Base-by-base conservation (phyloP, 2,888 invertebrate species). In the Fragum whitleyi region DNA sequence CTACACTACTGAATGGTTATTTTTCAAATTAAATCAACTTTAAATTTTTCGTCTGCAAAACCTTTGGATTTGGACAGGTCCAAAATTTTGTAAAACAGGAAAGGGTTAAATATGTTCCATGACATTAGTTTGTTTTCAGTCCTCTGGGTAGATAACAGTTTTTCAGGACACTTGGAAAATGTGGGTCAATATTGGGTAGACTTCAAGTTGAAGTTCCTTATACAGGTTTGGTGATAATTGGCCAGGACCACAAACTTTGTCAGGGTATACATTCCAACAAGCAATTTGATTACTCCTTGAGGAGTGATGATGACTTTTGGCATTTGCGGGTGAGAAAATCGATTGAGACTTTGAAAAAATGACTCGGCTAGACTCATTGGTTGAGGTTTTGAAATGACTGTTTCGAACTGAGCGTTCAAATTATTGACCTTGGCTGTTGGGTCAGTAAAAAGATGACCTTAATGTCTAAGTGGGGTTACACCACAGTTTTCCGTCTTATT, bases 181-280 rank as follows among this genome's bases (percentile, higher is more conserved):
- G 57, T 23, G 14, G 2, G 57, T 57, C 57, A 67, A 14, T 19
- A 36, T 67, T 32, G 36, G 42, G 23, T 19, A 19, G 14, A 42
- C 19, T 67, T 67, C 21, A 67, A n/a, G 21, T 36, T 42, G 42
- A 32, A 67, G 67, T 21, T 67, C 65, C 26, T 65, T 29, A 16
- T 29, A n/a, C n/a, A n/a, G n/a, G n/a, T n/a, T n/a, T n/a, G n/a
- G n/a, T 61, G 65, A 32, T 2, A 65, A 21, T 9, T 29, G 2
- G 32, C 29, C 42, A 21, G 67, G 36, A 21, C 67, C 14, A 32
- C 39, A 9, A 9, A 39, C 26, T 39, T 67, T 21, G 11, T 26
- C 16, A 9, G 67, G 67, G 21, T 67, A n/a, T n/a, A 21, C 7
- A 67, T 0, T n/a, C n/a, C 42, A 16, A 14, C 23, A 1, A 36